Evolutionary conservation across 2,113 vertebrate genomes (phyloP), one percentile per base, ranked within the genome.

Genomic region (Petrocephalus microphthalmus): DNA sequence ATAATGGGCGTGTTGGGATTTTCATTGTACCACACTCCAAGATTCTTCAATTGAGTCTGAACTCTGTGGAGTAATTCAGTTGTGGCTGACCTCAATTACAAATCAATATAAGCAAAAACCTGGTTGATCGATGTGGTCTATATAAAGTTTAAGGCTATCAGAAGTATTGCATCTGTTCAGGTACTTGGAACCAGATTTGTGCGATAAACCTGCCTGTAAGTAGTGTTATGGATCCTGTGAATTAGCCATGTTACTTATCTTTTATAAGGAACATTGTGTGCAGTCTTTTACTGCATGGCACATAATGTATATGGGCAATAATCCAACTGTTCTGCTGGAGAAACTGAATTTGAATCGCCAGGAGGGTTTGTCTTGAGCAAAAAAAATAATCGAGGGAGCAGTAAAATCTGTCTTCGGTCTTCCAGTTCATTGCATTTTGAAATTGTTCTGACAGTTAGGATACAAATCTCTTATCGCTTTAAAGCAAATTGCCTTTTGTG

Each of bases 371-470:
- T 51, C 42, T 29, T 7, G 22, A 84, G 82, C 67, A 1, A 74
- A 42, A 42, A 74, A 74, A 74, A 42, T 42, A 45, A 51, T 84
- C n/a, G 82, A 84, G 17, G 42, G 82, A 49, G 82, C 42, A 49
- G 81, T 83, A 84, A 29, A 51, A n/a, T 52, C 45, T 7, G 82
- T 84, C 82, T 51, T 25, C 45, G 82, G 49, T 78, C 82, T 84
- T 84, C 19, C 82, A n/a, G 22, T 51, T 52, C 82, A 52, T 84
- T 84, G 47, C 45, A 52, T 52, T 84, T 52, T 84, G 49, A 84
- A 84, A 84, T 84, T 84, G 49, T 84, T 84, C 82, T 84, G 82
- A 52, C 82, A 84, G 82, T 13, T 84, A n/a, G 82, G 81, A 83
- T 84, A 51, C 22, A 84, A 84, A 84, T 84, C 82, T 84, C 49